Percentiles rank a stretch among this genome's conserved stretches.
phyloP scores from a whole-genome alignment of 2,888 invertebrate species.

The Empis stercorea region DNA sequence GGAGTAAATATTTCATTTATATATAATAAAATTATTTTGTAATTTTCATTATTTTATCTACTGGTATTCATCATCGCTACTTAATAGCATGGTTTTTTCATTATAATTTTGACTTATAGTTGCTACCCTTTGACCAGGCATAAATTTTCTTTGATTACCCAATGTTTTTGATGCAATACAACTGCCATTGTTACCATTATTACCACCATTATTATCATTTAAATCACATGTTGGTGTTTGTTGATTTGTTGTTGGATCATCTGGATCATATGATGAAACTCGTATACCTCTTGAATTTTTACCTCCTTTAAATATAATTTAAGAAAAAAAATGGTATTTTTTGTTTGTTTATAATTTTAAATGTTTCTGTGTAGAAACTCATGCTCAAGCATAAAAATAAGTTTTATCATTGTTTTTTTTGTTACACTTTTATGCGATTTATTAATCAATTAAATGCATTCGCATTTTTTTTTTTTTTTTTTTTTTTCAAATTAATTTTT shows the following conservation, averaged over 20 bases:
- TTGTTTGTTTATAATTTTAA: neutral
- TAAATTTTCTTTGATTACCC: conserved; percentile 40
- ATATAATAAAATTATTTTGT: too few species aligned
- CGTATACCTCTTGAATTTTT: conserved; percentile 53
- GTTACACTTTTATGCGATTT: neutral
- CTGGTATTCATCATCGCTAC: conserved; percentile 92
- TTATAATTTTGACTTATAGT: conserved; percentile 79
- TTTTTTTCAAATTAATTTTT: neutral
- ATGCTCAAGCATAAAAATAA: neutral
- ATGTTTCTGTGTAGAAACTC: neutral
- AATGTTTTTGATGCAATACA: conserved; percentile 37
- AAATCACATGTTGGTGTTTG: conserved; percentile 22
- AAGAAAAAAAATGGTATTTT: too few species aligned
- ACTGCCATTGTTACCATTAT: conserved; percentile 33
- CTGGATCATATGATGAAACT: conserved; percentile 54
- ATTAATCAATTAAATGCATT: neutral
- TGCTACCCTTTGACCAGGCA: conserved; percentile 57
- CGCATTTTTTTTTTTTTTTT: neutral
- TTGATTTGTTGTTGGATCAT: conserved; percentile 43
- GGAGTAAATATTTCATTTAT: too few species aligned
- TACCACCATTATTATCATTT: conserved; percentile 16
- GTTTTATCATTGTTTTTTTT: neutral
- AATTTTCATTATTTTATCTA: conserved; percentile 27
- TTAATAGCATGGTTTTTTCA: conserved; percentile 90
- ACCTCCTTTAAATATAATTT: conserved; percentile 38